phyloP scores from a whole-genome alignment of 2,113 vertebrate species.

The Paracyprichromis sp. region DNA sequence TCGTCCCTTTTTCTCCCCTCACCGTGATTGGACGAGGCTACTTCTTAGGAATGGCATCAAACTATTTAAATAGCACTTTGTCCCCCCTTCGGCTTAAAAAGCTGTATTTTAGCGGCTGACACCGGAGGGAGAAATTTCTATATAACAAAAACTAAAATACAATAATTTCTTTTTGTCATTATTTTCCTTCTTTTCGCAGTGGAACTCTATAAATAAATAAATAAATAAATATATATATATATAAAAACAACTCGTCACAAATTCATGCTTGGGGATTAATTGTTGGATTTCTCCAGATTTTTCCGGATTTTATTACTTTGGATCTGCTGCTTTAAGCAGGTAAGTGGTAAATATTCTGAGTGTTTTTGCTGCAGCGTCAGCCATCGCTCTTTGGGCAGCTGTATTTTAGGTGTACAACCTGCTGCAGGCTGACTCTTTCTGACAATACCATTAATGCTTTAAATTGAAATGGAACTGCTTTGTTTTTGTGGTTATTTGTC shows the following conservation, averaged over 20 bases:
- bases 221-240: background rate
- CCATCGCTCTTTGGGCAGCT: background rate
- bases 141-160: background rate
- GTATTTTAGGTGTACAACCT: background rate
- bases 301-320: conserved; percentile 14
- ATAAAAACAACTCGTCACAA: background rate
- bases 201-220: background rate
- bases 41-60: conserved; percentile 81
- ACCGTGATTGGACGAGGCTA: conserved; percentile 78
- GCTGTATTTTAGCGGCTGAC: conserved; percentile 33
- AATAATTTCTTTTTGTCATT: background rate
- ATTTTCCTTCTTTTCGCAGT: background rate
- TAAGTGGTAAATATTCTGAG: conserved; percentile 13
- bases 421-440: background rate
- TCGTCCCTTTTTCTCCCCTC: conserved; percentile 66
- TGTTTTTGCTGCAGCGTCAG: background rate
- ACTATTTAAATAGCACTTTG: conserved; percentile 84
- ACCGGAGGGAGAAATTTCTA: conserved; percentile 5
- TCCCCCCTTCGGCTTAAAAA: conserved; percentile 47
- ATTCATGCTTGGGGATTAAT: conserved; percentile 35
- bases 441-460: background rate
- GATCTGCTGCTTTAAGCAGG: conserved; percentile 35
- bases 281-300: conserved; percentile 32
- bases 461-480: background rate
- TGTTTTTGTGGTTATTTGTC: background rate